Percentiles rank a stretch among this genome's conserved stretches.
These are phyloP conservation scores for Drosophila multiciliata DNA, from an alignment of 2,888 invertebrate species.

Conservation along the genomic window DNA sequence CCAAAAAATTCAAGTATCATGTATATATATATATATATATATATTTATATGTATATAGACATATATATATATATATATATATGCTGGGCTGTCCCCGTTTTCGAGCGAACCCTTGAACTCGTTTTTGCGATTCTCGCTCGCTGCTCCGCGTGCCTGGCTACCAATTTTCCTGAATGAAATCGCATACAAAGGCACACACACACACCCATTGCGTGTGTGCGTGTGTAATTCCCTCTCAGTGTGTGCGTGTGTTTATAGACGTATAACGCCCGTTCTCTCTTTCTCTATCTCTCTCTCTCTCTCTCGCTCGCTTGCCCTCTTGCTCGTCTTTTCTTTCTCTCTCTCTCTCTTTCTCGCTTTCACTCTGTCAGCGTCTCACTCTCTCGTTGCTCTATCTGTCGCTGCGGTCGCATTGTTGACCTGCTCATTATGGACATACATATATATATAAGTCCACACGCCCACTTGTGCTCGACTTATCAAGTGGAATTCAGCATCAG, in stretches of 20 bases:
- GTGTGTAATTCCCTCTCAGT: slow-evolving; percentile 16
- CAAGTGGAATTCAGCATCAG: slow-evolving; percentile 54
- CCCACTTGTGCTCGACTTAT: slow-evolving; percentile 49
- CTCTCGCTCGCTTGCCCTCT: slow-evolving; percentile 1
- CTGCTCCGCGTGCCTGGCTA: slow-evolving; percentile 49
- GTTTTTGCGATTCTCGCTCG: slow-evolving; percentile 65
- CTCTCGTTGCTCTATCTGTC: slow-evolving; percentile 41
- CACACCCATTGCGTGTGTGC: slow-evolving; percentile 26
- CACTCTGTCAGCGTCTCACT: slow-evolving; percentile 1
- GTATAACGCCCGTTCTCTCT: slow-evolving; percentile 11
- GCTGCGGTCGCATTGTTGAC: slow-evolving; percentile 60
- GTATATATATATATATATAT: not conserved
- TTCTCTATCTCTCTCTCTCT: slow-evolving; percentile 16
- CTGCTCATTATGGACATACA: slow-evolving; percentile 63
- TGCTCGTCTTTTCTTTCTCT: not conserved
- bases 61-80: slow-evolving; percentile 2
- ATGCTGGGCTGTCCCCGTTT: slow-evolving; percentile 47
- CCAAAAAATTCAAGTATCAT: slow-evolving; percentile 26
- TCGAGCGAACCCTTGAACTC: slow-evolving; percentile 75
- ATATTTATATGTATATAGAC: not conserved
- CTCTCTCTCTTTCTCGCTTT: not conserved
- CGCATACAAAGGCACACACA: slow-evolving; percentile 49
- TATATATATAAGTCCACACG: slow-evolving; percentile 44
- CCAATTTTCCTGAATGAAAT: slow-evolving; percentile 82
- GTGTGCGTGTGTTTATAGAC: slow-evolving; percentile 17